phyloP scores from a whole-genome alignment of 2,888 invertebrate genomes.

The Pristionchus maxplancki region DNA sequence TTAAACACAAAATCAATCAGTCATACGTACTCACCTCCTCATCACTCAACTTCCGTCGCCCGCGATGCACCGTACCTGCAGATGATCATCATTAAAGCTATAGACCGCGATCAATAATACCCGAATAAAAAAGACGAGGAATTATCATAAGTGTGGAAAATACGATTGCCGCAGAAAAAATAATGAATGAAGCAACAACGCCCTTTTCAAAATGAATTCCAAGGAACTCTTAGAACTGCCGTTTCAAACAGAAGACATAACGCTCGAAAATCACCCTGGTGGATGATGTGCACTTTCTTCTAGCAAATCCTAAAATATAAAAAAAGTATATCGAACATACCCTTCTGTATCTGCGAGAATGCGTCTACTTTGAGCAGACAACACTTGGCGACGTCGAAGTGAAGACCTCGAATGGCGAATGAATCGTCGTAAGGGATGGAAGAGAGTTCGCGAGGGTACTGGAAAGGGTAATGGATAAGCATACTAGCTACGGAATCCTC shows the following conservation, averaged over 20 bases:
- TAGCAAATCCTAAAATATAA: too few relatives aligned
- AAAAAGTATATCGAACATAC: slow-evolving; percentile 80
- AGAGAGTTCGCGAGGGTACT: slow-evolving; percentile 89
- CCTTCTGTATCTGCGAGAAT: slow-evolving; percentile 95
- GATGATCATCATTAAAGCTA: not conserved
- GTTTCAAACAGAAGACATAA: too few relatives aligned
- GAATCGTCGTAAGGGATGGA: slow-evolving; percentile 90
- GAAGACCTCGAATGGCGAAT: slow-evolving; percentile 96
- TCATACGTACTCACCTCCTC: slow-evolving; percentile 54
- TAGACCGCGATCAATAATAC: too few relatives aligned
- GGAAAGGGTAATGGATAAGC: slow-evolving; percentile 58
- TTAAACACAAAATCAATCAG: not conserved
- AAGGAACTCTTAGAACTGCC: too few relatives aligned
- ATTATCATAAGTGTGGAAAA: too few relatives aligned
- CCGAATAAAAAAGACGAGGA: too few relatives aligned
- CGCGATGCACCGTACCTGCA: slow-evolving; percentile 62
- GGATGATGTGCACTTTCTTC: too few relatives aligned
- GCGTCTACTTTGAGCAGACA: slow-evolving; percentile 94
- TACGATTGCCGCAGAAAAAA: too few relatives aligned
- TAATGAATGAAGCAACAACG: too few relatives aligned
- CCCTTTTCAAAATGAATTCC: too few relatives aligned
- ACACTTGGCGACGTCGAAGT: slow-evolving; percentile 96
- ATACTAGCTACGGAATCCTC: not conserved
- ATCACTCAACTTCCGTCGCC: slow-evolving; percentile 56
- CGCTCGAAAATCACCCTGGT: too few relatives aligned